Evolutionary conservation across 2,888 invertebrate genomes (phyloP).

Genomic region (Dynastes tityus): DNA sequence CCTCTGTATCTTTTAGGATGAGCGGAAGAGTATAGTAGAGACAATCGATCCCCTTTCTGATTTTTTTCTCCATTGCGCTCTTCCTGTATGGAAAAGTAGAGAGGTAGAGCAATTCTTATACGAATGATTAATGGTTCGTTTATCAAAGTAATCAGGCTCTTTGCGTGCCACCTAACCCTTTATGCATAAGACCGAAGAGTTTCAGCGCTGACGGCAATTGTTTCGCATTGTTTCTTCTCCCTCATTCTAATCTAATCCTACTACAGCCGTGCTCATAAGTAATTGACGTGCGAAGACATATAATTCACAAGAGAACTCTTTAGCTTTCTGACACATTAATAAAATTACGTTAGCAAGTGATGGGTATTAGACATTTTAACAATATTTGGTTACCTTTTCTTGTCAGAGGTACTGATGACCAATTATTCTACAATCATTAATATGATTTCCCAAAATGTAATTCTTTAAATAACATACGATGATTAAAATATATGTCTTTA

Average conservation of each 20-base stretch:
- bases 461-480: too few relatives aligned
- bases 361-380: too few relatives aligned
- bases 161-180: slow-evolving; percentile 61
- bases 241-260: not conserved
- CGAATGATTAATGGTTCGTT: slow-evolving; percentile 68
- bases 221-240: slow-evolving; percentile 62
- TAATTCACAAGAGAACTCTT: too few relatives aligned
- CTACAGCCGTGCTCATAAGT: slow-evolving; percentile 20
- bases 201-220: slow-evolving; percentile 63
- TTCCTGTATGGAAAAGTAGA: slow-evolving; percentile 7
- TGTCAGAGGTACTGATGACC: too few relatives aligned
- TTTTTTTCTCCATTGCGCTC: slow-evolving; percentile 42
- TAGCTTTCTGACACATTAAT: too few relatives aligned
- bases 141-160: slow-evolving; percentile 69
- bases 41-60: slow-evolving; percentile 41
- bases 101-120: slow-evolving; percentile 46
- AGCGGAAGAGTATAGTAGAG: slow-evolving; percentile 12
- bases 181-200: slow-evolving; percentile 50
- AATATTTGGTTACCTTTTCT: too few relatives aligned
- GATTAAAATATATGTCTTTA: too few relatives aligned
- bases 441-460: too few relatives aligned
- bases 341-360: too few relatives aligned
- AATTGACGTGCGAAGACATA: not conserved
- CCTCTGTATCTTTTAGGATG: not conserved
- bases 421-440: too few relatives aligned